Percentiles rank a stretch among this genome's conserved stretches.
phyloP scores from a whole-genome alignment of 35 echinoderm and acorn worm species.

The Heliocidaris erythrogramma region DNA sequence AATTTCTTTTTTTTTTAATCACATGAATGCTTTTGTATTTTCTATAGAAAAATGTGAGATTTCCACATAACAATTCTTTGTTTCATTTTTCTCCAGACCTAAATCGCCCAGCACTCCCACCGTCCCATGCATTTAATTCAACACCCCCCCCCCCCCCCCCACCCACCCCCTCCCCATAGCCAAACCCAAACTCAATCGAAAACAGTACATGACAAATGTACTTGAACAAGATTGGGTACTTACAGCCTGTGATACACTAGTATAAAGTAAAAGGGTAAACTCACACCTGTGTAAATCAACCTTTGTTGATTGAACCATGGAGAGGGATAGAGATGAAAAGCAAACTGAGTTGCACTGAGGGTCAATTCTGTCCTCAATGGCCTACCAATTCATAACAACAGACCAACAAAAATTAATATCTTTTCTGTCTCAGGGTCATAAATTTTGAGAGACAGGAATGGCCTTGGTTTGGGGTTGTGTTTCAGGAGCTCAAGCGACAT shows the following conservation, averaged over 20 bases:
- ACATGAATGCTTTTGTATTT: no score
- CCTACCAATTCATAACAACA: background rate
- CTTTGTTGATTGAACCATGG: background rate
- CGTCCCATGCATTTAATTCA: no score
- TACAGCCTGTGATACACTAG: no score
- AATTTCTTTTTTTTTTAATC: no score
- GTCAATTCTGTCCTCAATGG: background rate
- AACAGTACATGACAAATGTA: background rate
- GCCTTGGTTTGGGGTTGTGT: background rate
- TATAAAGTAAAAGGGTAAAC: slow-evolving; percentile 5
- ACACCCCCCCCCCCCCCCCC: no score
- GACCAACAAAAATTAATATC: background rate
- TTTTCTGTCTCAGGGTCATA: background rate
- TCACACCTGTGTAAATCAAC: slow-evolving; percentile 10
- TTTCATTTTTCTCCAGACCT: no score
- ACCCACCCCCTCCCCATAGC: no score
- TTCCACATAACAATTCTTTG: no score
- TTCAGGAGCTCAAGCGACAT: background rate
- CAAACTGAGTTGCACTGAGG: background rate
- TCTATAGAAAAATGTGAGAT: no score
- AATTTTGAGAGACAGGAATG: background rate
- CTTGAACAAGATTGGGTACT: background rate
- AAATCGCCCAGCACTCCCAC: no score
- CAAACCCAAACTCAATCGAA: no score
- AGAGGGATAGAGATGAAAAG: background rate